Percentiles rank a stretch among this genome's conserved stretches.
These are phyloP conservation scores for Hydrozoanthus tunicans DNA, from an alignment of 64 coral and sea anemone genomes.

Conservation along the genomic window DNA sequence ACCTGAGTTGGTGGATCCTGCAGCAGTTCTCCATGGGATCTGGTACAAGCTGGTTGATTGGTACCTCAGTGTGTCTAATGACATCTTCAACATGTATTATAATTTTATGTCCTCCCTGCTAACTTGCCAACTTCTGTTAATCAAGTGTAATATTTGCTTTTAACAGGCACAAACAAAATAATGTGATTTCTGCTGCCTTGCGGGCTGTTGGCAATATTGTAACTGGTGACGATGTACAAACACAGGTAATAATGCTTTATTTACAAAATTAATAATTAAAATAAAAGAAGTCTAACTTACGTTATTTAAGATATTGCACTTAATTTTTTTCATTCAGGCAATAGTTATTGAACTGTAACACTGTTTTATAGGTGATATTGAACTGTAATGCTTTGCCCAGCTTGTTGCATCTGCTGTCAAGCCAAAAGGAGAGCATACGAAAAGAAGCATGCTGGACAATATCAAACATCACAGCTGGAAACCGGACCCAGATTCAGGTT, in stretches of 20 bases:
- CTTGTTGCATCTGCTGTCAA: slow-evolving; percentile 91
- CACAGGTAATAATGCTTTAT: slow-evolving; percentile 58
- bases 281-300: background rate
- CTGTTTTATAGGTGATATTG: slow-evolving; percentile 77
- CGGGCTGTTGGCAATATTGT: slow-evolving; percentile 99
- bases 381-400: slow-evolving; percentile 98
- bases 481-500: slow-evolving; percentile 97
- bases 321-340: background rate
- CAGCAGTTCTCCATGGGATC: too few relatives aligned
- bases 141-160: background rate
- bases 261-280: background rate
- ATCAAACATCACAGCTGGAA: slow-evolving; percentile 98
- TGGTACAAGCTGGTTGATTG: too few relatives aligned
- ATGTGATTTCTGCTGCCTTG: slow-evolving; percentile 89
- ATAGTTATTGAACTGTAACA: background rate
- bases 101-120: too few relatives aligned
- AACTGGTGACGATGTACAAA: slow-evolving; percentile 96
- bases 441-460: slow-evolving; percentile 99
- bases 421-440: slow-evolving; percentile 88
- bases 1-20: too few relatives aligned
- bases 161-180: slow-evolving; percentile 89
- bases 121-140: background rate
- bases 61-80: too few relatives aligned
- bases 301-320: too few relatives aligned
- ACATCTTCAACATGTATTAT: too few relatives aligned